Base-by-base conservation (phyloP, 2,797 vertebrate genomes). In the Alouatta caraya region DNA sequence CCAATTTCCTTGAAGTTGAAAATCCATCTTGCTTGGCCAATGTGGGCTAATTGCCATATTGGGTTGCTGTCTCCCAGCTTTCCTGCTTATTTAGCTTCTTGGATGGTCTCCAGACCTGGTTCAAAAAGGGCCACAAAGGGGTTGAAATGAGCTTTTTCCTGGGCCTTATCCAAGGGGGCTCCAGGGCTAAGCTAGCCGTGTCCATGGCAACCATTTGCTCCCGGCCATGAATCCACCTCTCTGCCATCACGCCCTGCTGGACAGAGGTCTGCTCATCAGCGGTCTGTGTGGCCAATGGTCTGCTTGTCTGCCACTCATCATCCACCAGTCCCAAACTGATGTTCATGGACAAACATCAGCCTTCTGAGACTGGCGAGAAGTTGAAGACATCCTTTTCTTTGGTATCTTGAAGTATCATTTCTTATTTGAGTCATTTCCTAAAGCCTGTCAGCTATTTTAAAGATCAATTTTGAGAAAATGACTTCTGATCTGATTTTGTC, bases 11-110 rank as follows among this genome's bases (percentile, higher is more conserved):
- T 93, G 96, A 88, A 75, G 95, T 48, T 96, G 95, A 96, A 97
- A 91, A 97, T 97, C 85, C 75, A 93, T 96, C 96, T 97, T 97
- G 90, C 96, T 94, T 37, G 96, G 89, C 52, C 89, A 70, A 61
- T 93, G 90, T 39, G 48, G 94, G 97, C 96, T 97, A 96, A 97
- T 98, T 97, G 96, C 97, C 98, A 98, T 96, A 95, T 87, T 92
- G 95, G 95, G 94, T 67, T 84, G 93, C 96, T 92, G 91, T 97
- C 95, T 93, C 84, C 75, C 79, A 42, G 28, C 90, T 84, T 89
- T 93, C 93, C 90, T 92, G 76, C 92, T 94, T 96, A 97, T 88
- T 97, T 93, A 96, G 90, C 67, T 98, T 96, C 94, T 98, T 98
- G 97, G 97, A 97, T 48, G 86, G 92, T 88, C 95, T 94, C 87